Base-by-base conservation (phyloP, 2,113 vertebrate genomes). In the Cyphomyrus discorhynchus region DNA sequence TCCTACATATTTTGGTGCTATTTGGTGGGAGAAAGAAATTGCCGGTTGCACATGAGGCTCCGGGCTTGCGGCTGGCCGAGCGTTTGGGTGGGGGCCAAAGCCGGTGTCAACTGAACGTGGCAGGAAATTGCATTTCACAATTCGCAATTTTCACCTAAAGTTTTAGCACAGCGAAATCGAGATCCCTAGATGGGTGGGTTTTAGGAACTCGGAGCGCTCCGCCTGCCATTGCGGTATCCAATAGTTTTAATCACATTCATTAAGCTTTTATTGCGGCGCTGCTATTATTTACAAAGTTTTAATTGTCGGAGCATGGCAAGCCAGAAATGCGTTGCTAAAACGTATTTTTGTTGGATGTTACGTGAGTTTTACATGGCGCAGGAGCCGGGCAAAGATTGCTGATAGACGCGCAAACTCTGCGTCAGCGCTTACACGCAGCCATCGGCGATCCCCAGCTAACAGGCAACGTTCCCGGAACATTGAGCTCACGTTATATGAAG, bases 41-140 rank as follows among this genome's bases (percentile, higher is more conserved):
- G 96, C 95, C 95, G 96, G 96, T 97, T 98, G 97, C 97, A 96
- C 97, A 97, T 98, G 97, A 98, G 96, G 95, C 96, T 96, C 97
- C 96, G 96, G 96, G 96, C 96, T 95, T 94, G 95, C 93, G 96
- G 96, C 96, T 94, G 96, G 97, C 96, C 94, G 93, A 95, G 95
- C 94, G 92, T 95, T 96, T 98, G 98, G 97, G 97, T 95, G 95
- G 93, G 93, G 96, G 97, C 98, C 97, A 98, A 97, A 95, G 95
- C 95, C 95, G 97, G 96, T 97, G 97, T 97, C 96, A 97, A 98
- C 98, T 98, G 97, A 98, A 98, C 96, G 98, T 98, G 97, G 97
- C 97, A 97, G 97, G 97, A 98, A 99, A 99, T 98, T 97, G 98
- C 98, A 98, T 98, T 97, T 98, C 97, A 96, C 96, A 97, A 97